Percentiles rank a stretch among this genome's conserved stretches.
phyloP scores from a whole-genome alignment of 2,888 invertebrate genomes.

The Sclerodermus sp. region DNA sequence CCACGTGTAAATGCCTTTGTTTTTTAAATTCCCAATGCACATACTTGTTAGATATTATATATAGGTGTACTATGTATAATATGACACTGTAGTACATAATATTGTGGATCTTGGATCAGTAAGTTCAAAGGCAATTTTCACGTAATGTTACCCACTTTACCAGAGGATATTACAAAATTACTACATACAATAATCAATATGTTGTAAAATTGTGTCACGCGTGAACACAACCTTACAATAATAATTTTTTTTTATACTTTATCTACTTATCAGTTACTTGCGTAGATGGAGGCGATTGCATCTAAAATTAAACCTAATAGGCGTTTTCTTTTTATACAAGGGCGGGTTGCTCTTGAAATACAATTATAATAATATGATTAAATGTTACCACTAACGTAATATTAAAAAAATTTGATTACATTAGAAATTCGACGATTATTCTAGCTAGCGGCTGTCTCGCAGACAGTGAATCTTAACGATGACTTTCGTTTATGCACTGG shows the following conservation, averaged over 20 bases:
- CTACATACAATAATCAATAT: constrained; percentile 32
- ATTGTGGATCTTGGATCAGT: constrained; percentile 37
- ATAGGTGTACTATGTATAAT: constrained; percentile 40
- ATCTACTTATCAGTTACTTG: constrained; percentile 36
- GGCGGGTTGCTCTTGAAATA: constrained; percentile 22
- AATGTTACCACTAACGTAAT: constrained; percentile 44
- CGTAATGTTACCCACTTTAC: constrained; percentile 24
- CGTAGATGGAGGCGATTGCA: constrained; percentile 30
- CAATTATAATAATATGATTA: constrained; percentile 41
- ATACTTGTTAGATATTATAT: constrained; percentile 29
- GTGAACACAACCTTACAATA: constrained; percentile 28
- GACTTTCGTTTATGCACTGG: constrained; percentile 38
- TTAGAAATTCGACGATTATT: constrained; percentile 44
- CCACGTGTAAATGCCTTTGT: not conserved
- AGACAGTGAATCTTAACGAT: constrained; percentile 32
- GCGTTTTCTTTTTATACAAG: constrained; percentile 36
- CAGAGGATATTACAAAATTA: constrained; percentile 30
- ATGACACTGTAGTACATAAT: constrained; percentile 39
- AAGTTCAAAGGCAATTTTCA: constrained; percentile 42
- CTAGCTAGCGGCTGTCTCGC: constrained; percentile 38
- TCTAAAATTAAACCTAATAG: constrained; percentile 44
- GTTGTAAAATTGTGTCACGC: constrained; percentile 19
- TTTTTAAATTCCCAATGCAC: constrained; percentile 7
- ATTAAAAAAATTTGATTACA: constrained; percentile 37
- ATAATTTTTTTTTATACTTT: constrained; percentile 28